Base-by-base conservation (phyloP, 2,888 invertebrate species). In the Campopleginae sp. region DNA sequence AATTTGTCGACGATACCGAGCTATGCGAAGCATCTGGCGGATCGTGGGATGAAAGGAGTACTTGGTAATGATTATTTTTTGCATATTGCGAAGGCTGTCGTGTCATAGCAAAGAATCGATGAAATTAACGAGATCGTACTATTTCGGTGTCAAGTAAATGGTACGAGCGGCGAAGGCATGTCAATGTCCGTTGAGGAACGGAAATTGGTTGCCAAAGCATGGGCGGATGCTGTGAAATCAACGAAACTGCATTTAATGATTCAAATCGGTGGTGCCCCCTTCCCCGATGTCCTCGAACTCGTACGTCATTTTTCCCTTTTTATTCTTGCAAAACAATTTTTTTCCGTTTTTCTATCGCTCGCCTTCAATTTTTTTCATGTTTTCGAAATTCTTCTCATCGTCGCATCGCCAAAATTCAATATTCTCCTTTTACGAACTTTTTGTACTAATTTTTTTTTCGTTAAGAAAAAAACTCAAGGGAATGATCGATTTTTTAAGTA, bases 111-210 rank as follows among this genome's bases (percentile, higher is more conserved):
- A 27, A 14, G 5, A 4, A 14, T 19, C 12, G 27, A 27, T 12
- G 14, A 58, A 58, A 58, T 27, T 14, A 12, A 33, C 17, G 48
- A 31, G 38, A 74, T 70, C 33, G 23, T 14, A n/a, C 44, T 17
- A 46, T 65, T 58, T 23, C 76, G 27, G 58, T 14, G n/a, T 77
- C 46, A 8, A 97, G 97, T 97, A 7, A 97, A 97, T 93, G 97
- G 98, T 14, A 97, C 97, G 0, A 96, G 96, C 38, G 98, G 97
- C 0, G 98, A 98, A 94, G 97, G 97, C 0, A 95, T 96, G 89
- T 95, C 95, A 0, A 93, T 97, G 92, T 96, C 95, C 61, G 93
- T 96, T 0, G 92, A 92, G 0, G 97, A 98, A 92, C 95, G 98
- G 70, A 97, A 97, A 93, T 88, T 91, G 5, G 92, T 96, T 2